These are phyloP conservation scores for Rhabdophis nuchalis DNA, from an alignment of 2,797 vertebrate genomes.

Conservation along the genomic window DNA sequence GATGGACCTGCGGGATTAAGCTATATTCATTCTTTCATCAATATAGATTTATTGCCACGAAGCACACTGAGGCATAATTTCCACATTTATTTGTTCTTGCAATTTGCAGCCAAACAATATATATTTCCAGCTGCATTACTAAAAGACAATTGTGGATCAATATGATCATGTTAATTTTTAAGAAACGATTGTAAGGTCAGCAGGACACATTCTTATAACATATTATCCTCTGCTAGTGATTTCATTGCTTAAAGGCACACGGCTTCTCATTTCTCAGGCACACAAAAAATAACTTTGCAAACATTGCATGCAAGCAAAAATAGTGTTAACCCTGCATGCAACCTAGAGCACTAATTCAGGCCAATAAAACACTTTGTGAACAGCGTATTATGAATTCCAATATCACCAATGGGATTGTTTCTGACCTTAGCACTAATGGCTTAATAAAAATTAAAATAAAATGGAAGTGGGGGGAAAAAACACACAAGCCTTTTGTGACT, in stretches of 20 bases:
- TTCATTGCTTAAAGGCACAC: slow-evolving; percentile 7
- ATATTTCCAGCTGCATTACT: slow-evolving; percentile 38
- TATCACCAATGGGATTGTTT: background rate
- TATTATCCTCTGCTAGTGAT: slow-evolving; percentile 4
- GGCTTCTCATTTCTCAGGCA: background rate
- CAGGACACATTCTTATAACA: slow-evolving; percentile 47
- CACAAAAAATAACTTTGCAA: background rate
- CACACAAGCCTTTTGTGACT: background rate
- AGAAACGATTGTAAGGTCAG: slow-evolving; percentile 51
- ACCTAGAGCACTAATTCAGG: slow-evolving; percentile 45
- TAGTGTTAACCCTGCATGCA: background rate
- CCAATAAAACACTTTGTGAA: slow-evolving; percentile 12
- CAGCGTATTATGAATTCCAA: background rate
- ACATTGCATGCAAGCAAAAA: slow-evolving; percentile 4
- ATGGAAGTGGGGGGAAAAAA: background rate
- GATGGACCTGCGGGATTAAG: slow-evolving; percentile 48
- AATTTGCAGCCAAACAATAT: slow-evolving; percentile 39
- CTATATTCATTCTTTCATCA: slow-evolving; percentile 38
- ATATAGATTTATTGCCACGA: slow-evolving; percentile 43
- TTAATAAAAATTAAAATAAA: background rate
- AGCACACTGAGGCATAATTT: slow-evolving; percentile 46
- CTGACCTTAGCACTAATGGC: background rate
- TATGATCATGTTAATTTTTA: slow-evolving; percentile 39
- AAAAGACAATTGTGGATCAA: slow-evolving; percentile 38
- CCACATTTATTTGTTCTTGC: slow-evolving; percentile 44